Percentiles rank a stretch among this genome's conserved stretches.
Evolutionary conservation across 2,797 vertebrate genomes (phyloP).

Genomic region (Meriones psammophilus): DNA sequence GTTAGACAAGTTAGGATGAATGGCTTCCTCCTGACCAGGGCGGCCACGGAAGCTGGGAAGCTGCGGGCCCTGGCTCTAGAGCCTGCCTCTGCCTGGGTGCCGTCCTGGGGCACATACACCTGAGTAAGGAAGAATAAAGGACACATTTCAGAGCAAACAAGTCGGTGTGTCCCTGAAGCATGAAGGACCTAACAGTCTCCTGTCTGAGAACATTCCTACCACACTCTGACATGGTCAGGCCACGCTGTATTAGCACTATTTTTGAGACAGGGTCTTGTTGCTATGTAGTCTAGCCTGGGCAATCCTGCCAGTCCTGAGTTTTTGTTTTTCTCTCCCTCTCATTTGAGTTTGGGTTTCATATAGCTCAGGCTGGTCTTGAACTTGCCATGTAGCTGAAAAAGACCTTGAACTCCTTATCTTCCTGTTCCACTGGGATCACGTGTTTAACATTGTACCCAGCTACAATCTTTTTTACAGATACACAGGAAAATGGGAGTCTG

Average conservation of each 20-base stretch:
- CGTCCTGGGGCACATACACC: neutral
- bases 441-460: neutral
- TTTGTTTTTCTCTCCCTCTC: neutral
- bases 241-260: neutral
- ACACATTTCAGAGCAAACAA: neutral
- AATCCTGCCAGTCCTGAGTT: neutral
- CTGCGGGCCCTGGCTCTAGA: neutral
- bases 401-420: neutral
- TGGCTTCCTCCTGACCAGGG: neutral
- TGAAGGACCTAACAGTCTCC: neutral
- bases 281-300: neutral
- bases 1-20: neutral
- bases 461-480: neutral
- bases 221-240: neutral
- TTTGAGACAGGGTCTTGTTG: neutral
- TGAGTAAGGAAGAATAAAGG: neutral
- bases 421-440: neutral
- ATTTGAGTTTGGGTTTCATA: neutral
- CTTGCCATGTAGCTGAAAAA: neutral
- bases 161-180: neutral
- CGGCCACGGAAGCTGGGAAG: neutral
- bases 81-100: rapidly evolving
- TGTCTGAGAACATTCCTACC: neutral
- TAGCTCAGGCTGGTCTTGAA: neutral
- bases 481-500: neutral